Conservation (phyloP, 2,888 invertebrate species). For the Brenthis daphne region DNA sequence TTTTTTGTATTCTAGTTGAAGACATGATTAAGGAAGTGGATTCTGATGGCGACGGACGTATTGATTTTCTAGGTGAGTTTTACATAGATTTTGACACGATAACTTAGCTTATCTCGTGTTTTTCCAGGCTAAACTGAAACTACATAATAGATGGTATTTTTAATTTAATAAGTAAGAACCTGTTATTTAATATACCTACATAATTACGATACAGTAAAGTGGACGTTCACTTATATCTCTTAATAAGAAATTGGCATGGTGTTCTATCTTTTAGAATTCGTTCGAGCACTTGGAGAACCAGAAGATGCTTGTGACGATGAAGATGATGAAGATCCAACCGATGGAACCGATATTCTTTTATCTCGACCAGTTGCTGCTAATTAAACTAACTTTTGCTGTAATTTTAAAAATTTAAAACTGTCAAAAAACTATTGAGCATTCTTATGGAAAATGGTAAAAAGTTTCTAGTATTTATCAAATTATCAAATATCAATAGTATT, state of each 20-base stretch:
- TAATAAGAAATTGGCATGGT: not conserved
- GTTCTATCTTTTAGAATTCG: conserved; percentile 84
- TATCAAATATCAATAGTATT: too few relatives aligned
- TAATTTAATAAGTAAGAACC: not conserved
- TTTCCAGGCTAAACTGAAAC: not conserved
- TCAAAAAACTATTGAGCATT: not conserved
- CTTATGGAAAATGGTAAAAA: conserved; percentile 1
- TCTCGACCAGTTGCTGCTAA: conserved; percentile 60
- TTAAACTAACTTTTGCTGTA: conserved; percentile 15
- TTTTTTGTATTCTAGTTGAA: conserved; percentile 86
- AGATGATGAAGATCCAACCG: conserved; percentile 78
- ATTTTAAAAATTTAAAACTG: not conserved
- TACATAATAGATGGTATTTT: not conserved
- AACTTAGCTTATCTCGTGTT: too few relatives aligned
- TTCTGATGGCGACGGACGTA: conserved; percentile 95
- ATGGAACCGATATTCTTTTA: conserved; percentile 57
- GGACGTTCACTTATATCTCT: too few relatives aligned
- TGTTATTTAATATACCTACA: too few relatives aligned
- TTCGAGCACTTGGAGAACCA: conserved; percentile 92
- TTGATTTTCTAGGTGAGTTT: conserved; percentile 92
- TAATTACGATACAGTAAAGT: too few relatives aligned
- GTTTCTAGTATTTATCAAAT: not conserved
- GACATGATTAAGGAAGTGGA: conserved; percentile 98
- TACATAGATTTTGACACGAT: too few relatives aligned
- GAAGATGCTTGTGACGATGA: conserved; percentile 90